Evolutionary conservation across 2,797 vertebrate genomes (phyloP).

Genomic region (Tamandua tetradactyla): DNA sequence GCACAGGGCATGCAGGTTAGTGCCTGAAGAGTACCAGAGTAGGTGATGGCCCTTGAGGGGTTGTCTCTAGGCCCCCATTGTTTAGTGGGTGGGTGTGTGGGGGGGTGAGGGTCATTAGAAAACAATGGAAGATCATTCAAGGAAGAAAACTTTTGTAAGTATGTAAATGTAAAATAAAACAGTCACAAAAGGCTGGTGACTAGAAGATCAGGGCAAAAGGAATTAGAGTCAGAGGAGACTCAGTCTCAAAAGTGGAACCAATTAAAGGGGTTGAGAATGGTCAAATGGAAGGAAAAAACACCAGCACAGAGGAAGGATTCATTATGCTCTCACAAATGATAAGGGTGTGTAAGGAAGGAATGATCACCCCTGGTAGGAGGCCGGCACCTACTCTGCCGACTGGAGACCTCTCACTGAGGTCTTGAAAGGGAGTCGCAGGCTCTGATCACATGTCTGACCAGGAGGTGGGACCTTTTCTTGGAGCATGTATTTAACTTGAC

Average conservation of each 20-base stretch:
- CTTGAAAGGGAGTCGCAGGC: neutral
- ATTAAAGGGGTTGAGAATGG: neutral
- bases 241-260: neutral
- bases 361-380: neutral
- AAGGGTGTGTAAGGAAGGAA: neutral
- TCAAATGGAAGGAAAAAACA: neutral
- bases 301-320: neutral
- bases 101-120: neutral
- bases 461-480: neutral
- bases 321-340: neutral
- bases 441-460: neutral
- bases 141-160: neutral
- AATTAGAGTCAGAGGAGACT: neutral
- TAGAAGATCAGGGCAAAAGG: neutral
- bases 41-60: neutral
- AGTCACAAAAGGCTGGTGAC: neutral
- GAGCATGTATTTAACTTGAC: neutral
- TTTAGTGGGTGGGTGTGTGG: too few relatives aligned
- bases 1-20: neutral
- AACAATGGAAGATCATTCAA: neutral
- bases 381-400: neutral
- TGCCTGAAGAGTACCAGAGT: neutral
- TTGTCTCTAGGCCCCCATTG: neutral
- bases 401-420: neutral
- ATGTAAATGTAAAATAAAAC: conserved; percentile 5